These are phyloP conservation scores for Plutella xylostella DNA, from an alignment of 2,888 invertebrate genomes.

Conservation along the genomic window DNA sequence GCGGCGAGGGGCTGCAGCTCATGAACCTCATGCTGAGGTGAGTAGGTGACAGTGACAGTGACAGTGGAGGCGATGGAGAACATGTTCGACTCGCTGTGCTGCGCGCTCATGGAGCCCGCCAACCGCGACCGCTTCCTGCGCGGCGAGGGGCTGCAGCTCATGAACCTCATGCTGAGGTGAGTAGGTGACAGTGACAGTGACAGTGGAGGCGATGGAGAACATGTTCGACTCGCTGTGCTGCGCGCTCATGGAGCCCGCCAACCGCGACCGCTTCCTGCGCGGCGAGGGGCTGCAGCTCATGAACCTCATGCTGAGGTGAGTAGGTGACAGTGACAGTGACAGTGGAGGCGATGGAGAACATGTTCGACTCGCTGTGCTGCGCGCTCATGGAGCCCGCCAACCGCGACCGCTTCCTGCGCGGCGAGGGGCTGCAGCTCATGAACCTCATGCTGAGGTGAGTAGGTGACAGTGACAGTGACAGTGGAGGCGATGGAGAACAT, in stretches of 20 bases:
- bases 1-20: conserved; percentile 97
- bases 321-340: too few relatives aligned
- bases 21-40: conserved; percentile 98
- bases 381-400: conserved; percentile 90
- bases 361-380: conserved; percentile 96
- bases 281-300: conserved; percentile 99
- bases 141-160: conserved; percentile 97
- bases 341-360: conserved; percentile 99
- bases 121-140: conserved; percentile 94
- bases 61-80: conserved; percentile 99
- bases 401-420: conserved; percentile 91
- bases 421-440: conserved; percentile 99
- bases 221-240: conserved; percentile 97
- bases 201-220: conserved; percentile 99
- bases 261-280: conserved; percentile 91
- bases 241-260: conserved; percentile 87
- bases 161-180: conserved; percentile 97
- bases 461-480: too few relatives aligned
- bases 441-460: conserved; percentile 92
- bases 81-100: conserved; percentile 95
- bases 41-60: conserved; percentile 3
- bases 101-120: conserved; percentile 86
- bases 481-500: conserved; percentile 99
- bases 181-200: too few relatives aligned
- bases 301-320: conserved; percentile 94